Base-by-base conservation (phyloP, 2,888 invertebrate genomes). In the Tetragonisca angustula region DNA sequence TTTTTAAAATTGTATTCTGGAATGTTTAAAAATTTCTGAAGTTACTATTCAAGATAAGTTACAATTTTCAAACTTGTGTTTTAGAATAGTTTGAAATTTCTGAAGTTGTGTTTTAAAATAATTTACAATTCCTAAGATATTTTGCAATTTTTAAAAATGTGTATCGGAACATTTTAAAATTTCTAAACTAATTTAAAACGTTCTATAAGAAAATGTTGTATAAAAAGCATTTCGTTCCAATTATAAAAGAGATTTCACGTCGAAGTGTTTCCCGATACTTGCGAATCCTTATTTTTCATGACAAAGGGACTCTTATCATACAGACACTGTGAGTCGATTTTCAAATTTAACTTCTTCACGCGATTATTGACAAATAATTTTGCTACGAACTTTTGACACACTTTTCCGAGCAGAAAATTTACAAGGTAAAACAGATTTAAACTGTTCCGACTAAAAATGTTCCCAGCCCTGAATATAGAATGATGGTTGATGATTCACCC, bases 401-500 rank as follows among this genome's bases (percentile, higher is more conserved):
- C n/a, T 65, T 65, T 64, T 17, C 21, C 36, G 21, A 2, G 1
- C 11, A 5, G 61, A 32, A 24, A 36, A 56, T 36, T 69, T 27
- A 54, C n/a, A 56, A 56, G n/a, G 54, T 43, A 43, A 67, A 67
- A 43, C 43, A 24, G 32, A 32, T 67, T 67, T 67, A 67, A 67
- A 67, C n/a, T 19, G 67, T 49, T 24, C 24, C 19, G 67, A 43
- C 67, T 67, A 67, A 67, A 67, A 67, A 43, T 67, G 19, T 24
- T 24, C n/a, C 5, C 67, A 17, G 2, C 11, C 24, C 49, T 43
- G 49, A 67, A 67, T 49, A 17, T 43, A 49, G n/a, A n/a, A 24
- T 24, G 43, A 43, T 24, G 32, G 43, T 54, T 69, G 15, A 32
- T 54, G 52, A 69, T 50, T 69, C 65, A 9, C 43, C 24, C 5